phyloP scores from a whole-genome alignment of 2,888 invertebrate genomes.

The Lagria hirta region DNA sequence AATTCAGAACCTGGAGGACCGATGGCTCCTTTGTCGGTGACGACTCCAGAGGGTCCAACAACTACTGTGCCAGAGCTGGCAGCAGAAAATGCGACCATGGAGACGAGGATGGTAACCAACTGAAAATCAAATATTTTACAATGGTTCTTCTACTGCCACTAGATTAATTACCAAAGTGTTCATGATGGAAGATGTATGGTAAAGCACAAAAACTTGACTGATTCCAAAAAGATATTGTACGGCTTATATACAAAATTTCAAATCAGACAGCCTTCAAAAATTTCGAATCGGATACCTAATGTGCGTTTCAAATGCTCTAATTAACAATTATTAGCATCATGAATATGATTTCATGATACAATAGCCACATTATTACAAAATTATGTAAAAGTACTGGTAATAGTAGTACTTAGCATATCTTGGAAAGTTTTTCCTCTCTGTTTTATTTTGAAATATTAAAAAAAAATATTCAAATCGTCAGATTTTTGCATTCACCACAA shows the following conservation, averaged over 20 bases:
- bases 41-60: constrained; percentile 27
- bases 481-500: too few species aligned
- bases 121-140: constrained; percentile 13
- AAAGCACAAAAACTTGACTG: constrained; percentile 16
- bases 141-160: background rate
- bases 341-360: too few species aligned
- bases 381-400: too few species aligned
- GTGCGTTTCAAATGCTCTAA: too few species aligned
- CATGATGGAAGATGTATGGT: constrained; percentile 15
- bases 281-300: too few species aligned
- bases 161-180: constrained; percentile 26
- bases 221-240: constrained; percentile 5
- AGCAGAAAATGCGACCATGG: constrained; percentile 13
- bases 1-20: constrained; percentile 27
- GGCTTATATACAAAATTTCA: constrained; percentile 27
- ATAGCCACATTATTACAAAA: too few species aligned
- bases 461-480: too few species aligned
- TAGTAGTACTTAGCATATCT: too few species aligned
- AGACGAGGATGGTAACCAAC: constrained; percentile 20
- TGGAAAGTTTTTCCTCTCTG: too few species aligned
- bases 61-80: constrained; percentile 18
- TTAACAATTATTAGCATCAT: too few species aligned
- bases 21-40: constrained; percentile 27
- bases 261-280: too few species aligned
- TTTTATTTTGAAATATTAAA: too few species aligned